Evolutionary conservation across 2,797 vertebrate species (phyloP), one percentile per base, ranked within the genome.

Genomic region (Poeciliopsis turneri): DNA sequence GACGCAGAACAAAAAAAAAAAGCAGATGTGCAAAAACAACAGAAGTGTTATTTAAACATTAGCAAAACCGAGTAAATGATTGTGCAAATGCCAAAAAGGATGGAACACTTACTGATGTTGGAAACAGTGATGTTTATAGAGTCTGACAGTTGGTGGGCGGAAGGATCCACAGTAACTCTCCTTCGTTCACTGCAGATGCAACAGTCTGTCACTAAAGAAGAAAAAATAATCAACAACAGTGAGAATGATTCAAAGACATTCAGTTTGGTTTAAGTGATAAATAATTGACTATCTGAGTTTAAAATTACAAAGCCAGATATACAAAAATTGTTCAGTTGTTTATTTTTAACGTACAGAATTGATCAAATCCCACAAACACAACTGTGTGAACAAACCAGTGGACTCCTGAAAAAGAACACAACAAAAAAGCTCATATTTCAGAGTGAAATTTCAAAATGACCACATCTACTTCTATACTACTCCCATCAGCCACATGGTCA

Each of bases 401-500:
- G 72, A 45, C 72, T 55, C 59, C 39, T 55, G 25, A 47, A 36
- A 77, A 74, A 75, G 5, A 28, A 41, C 64, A 76, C 28, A 76
- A 68, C 73, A 53, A 28, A 75, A 61, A 28, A 57, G 73, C 61
- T 79, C 78, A 79, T 80, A 86, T 75, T 78, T 30, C 16, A 75
- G 33, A 77, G 36, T 47, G 25, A 73, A 82, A 87, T 78, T 76
- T 78, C 75, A 88, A 87, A 83, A 79, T 23, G 77, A 64, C 45
- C 70, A 82, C 73, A 88, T 86, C 71, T 84, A 83, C 78, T 82
- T 87, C n/a, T 76, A 64, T 78, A 80, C 82, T 72, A 28, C 74
- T 81, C 61, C 61, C 80, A 66, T 79, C 70, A 80, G 74, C 85
- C 83, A 45, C 41, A 57, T 55, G 83, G 83, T 92, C 85, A 87